These are phyloP conservation scores for Chitala chitala DNA, from an alignment of 2,113 vertebrate genomes.

Conservation along the genomic window DNA sequence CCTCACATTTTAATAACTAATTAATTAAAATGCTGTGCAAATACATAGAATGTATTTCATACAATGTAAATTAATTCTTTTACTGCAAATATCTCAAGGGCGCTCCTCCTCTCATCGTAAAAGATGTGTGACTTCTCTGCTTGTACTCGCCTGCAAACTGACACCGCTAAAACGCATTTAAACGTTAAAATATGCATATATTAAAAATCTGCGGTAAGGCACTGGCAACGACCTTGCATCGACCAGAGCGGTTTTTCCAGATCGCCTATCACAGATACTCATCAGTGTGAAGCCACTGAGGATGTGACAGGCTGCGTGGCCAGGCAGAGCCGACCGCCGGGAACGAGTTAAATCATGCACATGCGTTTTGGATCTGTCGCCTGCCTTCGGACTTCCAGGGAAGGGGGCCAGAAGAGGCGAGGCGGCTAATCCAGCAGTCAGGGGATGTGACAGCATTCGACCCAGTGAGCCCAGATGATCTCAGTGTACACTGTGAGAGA, in stretches of 20 bases:
- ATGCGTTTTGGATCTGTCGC: conserved; percentile 16
- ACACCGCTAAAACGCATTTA: background rate
- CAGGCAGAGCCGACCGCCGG: conserved; percentile 55
- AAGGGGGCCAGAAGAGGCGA: conserved; percentile 53
- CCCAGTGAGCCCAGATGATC: conserved; percentile 57
- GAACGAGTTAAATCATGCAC: conserved; percentile 64
- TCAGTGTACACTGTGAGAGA: conserved; percentile 53
- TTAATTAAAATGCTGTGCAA: no score
- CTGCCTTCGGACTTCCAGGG: conserved; percentile 50
- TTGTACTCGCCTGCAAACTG: no score
- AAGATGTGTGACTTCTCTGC: no score
- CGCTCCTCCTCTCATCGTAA: no score
- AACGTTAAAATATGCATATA: background rate
- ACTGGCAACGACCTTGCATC: conserved; percentile 12
- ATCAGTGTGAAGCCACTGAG: conserved; percentile 40
- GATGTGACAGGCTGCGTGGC: conserved; percentile 57
- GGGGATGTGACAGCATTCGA: conserved; percentile 50
- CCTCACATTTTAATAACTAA: no score
- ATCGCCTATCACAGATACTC: conserved; percentile 50
- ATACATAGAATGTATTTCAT: no score
- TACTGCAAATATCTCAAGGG: no score
- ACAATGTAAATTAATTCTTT: no score
- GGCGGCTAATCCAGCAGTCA: conserved; percentile 56
- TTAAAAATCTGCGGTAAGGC: no score
- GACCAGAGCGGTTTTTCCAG: conserved; percentile 48